These are phyloP conservation scores for Stenodema calcarata DNA, from an alignment of 2,888 invertebrate species.

Conservation along the genomic window DNA sequence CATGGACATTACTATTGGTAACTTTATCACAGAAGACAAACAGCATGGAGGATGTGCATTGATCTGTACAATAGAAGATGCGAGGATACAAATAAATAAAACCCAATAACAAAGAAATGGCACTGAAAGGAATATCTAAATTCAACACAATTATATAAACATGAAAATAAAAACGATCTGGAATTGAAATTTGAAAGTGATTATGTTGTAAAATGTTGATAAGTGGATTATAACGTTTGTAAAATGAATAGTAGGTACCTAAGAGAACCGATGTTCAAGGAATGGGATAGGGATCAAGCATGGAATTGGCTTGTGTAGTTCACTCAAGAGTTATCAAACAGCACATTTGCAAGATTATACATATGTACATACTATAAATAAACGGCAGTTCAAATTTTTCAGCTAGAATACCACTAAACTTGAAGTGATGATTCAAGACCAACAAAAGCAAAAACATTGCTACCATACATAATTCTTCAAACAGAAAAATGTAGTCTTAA, in stretches of 20 bases:
- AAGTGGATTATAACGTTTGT: neutral
- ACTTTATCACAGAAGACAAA: constrained; percentile 48
- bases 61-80: constrained; percentile 30
- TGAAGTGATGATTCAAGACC: neutral
- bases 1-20: constrained; percentile 42
- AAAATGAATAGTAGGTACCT: neutral
- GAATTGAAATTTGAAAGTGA: neutral
- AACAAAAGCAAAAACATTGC: neutral
- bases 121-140: constrained; percentile 26
- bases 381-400: constrained; percentile 7
- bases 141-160: neutral
- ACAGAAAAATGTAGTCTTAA: neutral
- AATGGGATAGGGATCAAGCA: neutral
- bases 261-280: neutral
- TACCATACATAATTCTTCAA: neutral
- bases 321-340: constrained; percentile 2
- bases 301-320: neutral
- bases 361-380: constrained; percentile 26
- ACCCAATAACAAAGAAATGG: constrained; percentile 12
- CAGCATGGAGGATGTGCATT: constrained; percentile 42
- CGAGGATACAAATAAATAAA: constrained; percentile 15
- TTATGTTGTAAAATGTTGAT: neutral
- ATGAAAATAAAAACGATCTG: neutral
- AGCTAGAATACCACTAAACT: constrained; percentile 16
- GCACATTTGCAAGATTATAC: neutral